These are phyloP conservation scores for Agrochola lota DNA, from an alignment of 2,888 invertebrate species.

Conservation along the genomic window DNA sequence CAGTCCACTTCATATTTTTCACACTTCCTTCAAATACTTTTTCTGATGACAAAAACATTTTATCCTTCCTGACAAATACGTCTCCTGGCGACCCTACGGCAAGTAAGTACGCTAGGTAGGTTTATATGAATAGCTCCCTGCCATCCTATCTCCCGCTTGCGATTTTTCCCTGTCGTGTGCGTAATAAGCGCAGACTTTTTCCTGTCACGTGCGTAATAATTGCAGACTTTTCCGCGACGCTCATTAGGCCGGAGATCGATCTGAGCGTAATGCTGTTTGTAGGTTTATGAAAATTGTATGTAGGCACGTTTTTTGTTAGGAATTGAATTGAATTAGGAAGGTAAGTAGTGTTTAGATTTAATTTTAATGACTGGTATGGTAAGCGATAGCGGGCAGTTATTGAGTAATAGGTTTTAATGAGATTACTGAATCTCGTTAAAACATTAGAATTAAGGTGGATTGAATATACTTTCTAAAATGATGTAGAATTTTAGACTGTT, in stretches of 20 bases:
- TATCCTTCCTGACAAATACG: slow-evolving; percentile 41
- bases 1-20: no score
- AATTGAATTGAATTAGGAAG: no score
- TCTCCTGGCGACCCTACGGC: slow-evolving; percentile 41
- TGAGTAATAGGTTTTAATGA: neutral
- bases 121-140: slow-evolving; percentile 52
- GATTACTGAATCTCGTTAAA: no score
- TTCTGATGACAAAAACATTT: slow-evolving; percentile 26
- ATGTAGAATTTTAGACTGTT: neutral
- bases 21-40: neutral
- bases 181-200: slow-evolving; percentile 59
- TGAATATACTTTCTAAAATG: neutral
- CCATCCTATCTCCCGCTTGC: slow-evolving; percentile 36
- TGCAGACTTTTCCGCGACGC: slow-evolving; percentile 50
- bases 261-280: slow-evolving; percentile 43
- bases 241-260: slow-evolving; percentile 65
- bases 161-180: slow-evolving; percentile 65
- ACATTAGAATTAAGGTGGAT: neutral
- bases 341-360: neutral
- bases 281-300: slow-evolving; percentile 17
- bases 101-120: slow-evolving; percentile 28
- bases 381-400: neutral
- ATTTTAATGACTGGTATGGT: neutral
- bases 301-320: neutral
- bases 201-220: slow-evolving; percentile 62